These are phyloP conservation scores for Charadrius vociferus DNA, from an alignment of 2,113 vertebrate species.

Conservation along the genomic window DNA sequence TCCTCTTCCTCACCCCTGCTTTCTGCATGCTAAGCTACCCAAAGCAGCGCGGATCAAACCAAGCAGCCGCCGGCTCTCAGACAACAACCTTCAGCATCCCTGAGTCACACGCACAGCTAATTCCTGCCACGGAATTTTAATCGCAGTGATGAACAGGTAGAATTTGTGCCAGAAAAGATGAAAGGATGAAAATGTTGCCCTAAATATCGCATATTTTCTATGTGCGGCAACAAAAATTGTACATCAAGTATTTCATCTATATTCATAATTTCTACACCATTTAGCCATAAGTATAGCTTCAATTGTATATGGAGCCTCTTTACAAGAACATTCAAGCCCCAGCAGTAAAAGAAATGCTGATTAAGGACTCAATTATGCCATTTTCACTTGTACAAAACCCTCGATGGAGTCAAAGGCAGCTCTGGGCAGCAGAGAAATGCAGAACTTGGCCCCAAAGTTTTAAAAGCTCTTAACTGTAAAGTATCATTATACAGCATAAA, in stretches of 20 bases:
- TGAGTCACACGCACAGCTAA: neutral
- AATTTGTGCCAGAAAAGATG: conserved; percentile 48
- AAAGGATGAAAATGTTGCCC: conserved; percentile 45
- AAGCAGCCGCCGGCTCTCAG: neutral
- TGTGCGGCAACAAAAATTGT: neutral
- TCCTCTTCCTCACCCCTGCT: neutral
- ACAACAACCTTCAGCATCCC: neutral
- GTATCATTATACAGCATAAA: neutral
- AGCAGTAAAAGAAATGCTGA: conserved; percentile 59
- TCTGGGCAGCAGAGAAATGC: neutral
- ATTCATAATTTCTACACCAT: conserved; percentile 62
- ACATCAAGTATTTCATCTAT: conserved; percentile 37
- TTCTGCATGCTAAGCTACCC: neutral
- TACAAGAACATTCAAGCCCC: conserved; percentile 26
- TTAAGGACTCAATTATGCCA: conserved; percentile 32
- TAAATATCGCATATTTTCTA: conserved; percentile 18
- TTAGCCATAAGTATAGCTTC: conserved; percentile 51
- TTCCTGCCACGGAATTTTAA: conserved; percentile 11
- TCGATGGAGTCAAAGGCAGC: neutral
- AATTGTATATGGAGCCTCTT: conserved; percentile 48
- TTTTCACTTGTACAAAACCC: conserved; percentile 29
- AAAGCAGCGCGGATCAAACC: neutral
- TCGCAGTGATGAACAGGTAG: conserved; percentile 10
- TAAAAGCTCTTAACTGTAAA: neutral
- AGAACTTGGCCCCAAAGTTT: neutral